A percentile compares a stretch with the other conserved stretches of the same genome.
Conservation (phyloP, 1,140 invertebrate species). For the Cydia pomonella region DNA sequence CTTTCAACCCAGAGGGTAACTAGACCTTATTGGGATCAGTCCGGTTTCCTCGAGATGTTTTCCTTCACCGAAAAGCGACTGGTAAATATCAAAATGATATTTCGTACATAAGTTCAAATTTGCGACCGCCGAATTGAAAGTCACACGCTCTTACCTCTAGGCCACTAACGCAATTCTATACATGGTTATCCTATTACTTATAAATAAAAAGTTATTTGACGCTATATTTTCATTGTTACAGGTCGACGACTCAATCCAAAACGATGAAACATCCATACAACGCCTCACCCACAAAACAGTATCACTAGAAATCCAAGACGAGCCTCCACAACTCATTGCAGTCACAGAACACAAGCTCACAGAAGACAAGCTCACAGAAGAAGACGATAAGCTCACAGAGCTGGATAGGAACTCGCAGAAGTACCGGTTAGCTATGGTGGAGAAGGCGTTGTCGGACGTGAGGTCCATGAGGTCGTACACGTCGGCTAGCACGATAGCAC, state of each 20-base stretch:
- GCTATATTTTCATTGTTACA: slow-evolving; percentile 38
- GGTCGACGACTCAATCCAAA: slow-evolving; percentile 71
- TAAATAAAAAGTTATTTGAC: background rate
- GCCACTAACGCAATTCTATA: no score
- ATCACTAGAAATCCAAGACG: slow-evolving; percentile 36
- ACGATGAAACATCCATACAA: slow-evolving; percentile 56
- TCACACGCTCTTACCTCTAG: no score
- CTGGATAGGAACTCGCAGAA: slow-evolving; percentile 81
- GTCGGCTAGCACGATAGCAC: slow-evolving; percentile 91
- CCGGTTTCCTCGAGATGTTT: no score
- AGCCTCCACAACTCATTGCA: slow-evolving; percentile 25
- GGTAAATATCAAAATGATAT: no score
- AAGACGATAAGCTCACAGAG: slow-evolving; percentile 53
- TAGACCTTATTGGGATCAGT: no score
- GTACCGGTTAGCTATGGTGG: slow-evolving; percentile 82
- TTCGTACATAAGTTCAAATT: no score
- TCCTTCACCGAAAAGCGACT: no score
- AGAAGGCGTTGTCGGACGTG: slow-evolving; percentile 81
- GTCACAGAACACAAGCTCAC: background rate
- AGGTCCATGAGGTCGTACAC: slow-evolving; percentile 82
- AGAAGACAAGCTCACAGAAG: slow-evolving; percentile 23
- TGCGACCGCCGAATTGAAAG: no score
- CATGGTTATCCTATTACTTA: no score
- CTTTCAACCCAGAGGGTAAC: no score
- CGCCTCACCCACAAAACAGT: slow-evolving; percentile 43